Base-by-base conservation (phyloP, 1,140 invertebrate species). In the Cyclina sinensis region DNA sequence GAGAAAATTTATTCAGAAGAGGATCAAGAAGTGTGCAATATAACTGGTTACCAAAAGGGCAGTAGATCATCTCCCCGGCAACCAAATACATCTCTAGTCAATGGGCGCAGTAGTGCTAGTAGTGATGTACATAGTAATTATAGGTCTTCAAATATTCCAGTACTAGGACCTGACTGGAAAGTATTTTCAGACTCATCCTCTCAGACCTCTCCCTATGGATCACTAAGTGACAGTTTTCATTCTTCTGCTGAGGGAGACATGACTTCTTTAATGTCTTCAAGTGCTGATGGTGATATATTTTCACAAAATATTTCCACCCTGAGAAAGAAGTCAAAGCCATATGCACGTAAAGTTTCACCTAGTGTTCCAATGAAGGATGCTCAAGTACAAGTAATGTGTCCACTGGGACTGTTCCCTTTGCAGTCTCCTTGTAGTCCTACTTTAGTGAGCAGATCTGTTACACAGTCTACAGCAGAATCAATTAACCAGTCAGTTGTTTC, bases 1-100 rank as follows among this genome's bases (percentile, higher is more conserved):
- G 92, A 92, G 21, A 91, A 88, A 70, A 80, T 78, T 18, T 87
- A 87, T 65, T 79, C 85, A 27, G 93, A 92, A 30, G 93, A 94
- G 81, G 93, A 94, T 57, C 79, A 90, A 24, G 93, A 94, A 86
- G 92, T 94, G 62, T 92, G 91, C 88, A 88, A 92, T 87, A 90
- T 94, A 35, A 93, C 90, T 43, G 88, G 86, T 65, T 87, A 68
- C 62, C 74, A 70, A 37, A 54, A 78, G 57, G 51, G 57, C 21
- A 65, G 37, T 48, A 79, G 74, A n/a, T 68, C 85, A 62, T 87
- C 85, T 51, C 85, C 85, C 46, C 54, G 74, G 74, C 59, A 59
- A 81, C 79, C 54, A 43, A 59, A 30, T 37, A 48, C 65, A 43
- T 37, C 59, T 70, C 76, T 87, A 87, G 76, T 80, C 85, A 87